Percentiles rank a stretch among this genome's conserved stretches.
phyloP scores from a whole-genome alignment of 2,797 vertebrate species.

The Danio jaintianensis region DNA sequence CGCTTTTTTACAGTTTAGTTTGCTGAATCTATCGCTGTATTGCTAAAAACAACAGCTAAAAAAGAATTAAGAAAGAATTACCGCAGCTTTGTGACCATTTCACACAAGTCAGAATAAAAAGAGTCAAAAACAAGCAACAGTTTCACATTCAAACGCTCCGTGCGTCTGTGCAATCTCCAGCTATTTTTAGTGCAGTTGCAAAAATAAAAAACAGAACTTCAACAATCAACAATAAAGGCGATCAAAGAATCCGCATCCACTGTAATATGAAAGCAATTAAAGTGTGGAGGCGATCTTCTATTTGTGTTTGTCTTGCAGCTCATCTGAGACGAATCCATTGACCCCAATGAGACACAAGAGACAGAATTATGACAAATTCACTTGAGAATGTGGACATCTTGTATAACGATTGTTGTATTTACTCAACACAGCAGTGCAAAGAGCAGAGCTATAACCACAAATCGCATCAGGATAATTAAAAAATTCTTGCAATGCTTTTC shows the following conservation, averaged over 20 bases:
- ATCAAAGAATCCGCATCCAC: conserved; percentile 57
- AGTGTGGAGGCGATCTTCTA: conserved; percentile 61
- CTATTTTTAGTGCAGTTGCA: conserved; percentile 25
- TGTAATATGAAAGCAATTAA: conserved; percentile 72
- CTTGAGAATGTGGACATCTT: conserved; percentile 47
- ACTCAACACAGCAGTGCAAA: conserved; percentile 46
- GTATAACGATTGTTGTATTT: conserved; percentile 40
- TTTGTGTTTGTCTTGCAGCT: conserved; percentile 68
- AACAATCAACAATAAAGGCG: conserved; percentile 38
- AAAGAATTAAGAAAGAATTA: too few relatives aligned
- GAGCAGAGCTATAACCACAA: conserved; percentile 44
- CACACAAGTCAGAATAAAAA: not conserved
- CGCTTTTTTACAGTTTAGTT: too few relatives aligned
- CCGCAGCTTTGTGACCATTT: not conserved
- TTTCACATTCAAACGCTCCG: not conserved
- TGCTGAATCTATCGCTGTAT: too few relatives aligned
- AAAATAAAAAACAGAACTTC: conserved; percentile 25
- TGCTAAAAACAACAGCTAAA: too few relatives aligned
- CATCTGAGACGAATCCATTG: conserved; percentile 61
- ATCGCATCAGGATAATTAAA: conserved; percentile 42
- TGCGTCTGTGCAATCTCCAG: not conserved
- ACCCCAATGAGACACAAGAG: conserved; percentile 41
- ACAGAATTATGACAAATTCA: conserved; percentile 59
- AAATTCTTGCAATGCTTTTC: conserved; percentile 38
- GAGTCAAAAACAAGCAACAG: conserved; percentile 9